Evolutionary conservation across 1,140 invertebrate genomes (phyloP).

Genomic region (Aphelenchoides avenae): DNA sequence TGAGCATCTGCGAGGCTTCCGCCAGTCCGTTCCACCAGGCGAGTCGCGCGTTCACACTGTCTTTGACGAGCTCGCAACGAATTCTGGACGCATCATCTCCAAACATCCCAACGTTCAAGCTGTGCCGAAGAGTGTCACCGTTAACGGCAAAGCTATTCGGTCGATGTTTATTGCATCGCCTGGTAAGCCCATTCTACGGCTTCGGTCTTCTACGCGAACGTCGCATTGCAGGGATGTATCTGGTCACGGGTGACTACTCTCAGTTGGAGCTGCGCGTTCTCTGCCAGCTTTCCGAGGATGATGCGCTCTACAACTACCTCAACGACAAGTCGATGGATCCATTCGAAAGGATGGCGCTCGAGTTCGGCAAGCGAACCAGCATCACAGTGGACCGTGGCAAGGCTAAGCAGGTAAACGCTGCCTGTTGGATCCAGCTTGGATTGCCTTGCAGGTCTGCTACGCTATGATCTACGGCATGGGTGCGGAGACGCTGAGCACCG

Average conservation of each 20-base stretch:
- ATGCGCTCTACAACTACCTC: constrained; percentile 16
- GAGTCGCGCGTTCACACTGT: too few relatives aligned
- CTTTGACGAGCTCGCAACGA: too few relatives aligned
- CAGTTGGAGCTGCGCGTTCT: constrained; percentile 88
- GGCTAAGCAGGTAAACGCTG: constrained; percentile 28
- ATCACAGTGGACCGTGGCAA: too few relatives aligned
- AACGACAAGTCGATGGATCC: background rate
- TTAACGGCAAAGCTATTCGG: too few relatives aligned
- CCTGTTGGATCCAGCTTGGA: background rate
- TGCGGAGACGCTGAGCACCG: constrained; percentile 73
- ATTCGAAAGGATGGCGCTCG: background rate
- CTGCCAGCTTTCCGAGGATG: constrained; percentile 80
- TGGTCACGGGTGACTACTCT: constrained; percentile 89
- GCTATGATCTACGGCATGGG: constrained; percentile 98
- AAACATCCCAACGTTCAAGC: too few relatives aligned
- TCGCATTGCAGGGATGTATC: constrained; percentile 62
- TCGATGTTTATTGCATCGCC: too few relatives aligned
- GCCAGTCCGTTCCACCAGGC: too few relatives aligned
- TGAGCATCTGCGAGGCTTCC: too few relatives aligned
- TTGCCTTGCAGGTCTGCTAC: constrained; percentile 75
- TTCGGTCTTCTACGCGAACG: too few relatives aligned
- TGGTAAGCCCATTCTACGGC: too few relatives aligned
- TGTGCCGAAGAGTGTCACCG: too few relatives aligned
- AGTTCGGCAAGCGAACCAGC: constrained; percentile 63
- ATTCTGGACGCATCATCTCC: too few relatives aligned